phyloP scores from a whole-genome alignment of 2,888 invertebrate genomes.

The Eretmocerus hayati region DNA sequence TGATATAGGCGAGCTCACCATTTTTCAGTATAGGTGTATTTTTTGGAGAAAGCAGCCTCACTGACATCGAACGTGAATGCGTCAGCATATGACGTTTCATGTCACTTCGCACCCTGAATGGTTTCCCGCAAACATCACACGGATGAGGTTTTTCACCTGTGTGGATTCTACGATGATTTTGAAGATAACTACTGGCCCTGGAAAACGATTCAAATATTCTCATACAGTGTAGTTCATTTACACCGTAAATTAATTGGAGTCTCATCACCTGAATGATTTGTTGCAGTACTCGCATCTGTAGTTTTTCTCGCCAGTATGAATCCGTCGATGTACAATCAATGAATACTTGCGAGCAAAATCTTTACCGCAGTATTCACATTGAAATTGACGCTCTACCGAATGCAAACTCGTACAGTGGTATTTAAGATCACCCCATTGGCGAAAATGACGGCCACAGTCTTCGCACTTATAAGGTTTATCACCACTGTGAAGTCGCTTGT shows the following conservation, averaged over 20 bases:
- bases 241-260: too few relatives aligned
- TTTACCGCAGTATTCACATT: constrained; percentile 84
- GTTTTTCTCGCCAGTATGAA: constrained; percentile 81
- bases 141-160: constrained; percentile 77
- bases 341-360: constrained; percentile 85
- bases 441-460: constrained; percentile 69
- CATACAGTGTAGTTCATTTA: too few relatives aligned
- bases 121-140: constrained; percentile 70
- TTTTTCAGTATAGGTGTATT: constrained; percentile 28
- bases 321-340: constrained; percentile 73
- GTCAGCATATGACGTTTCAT: constrained; percentile 73
- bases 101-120: constrained; percentile 76
- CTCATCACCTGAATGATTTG: constrained; percentile 74
- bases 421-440: constrained; percentile 84
- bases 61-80: constrained; percentile 57
- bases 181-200: constrained; percentile 78
- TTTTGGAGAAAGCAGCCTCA: constrained; percentile 31
- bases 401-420: constrained; percentile 80
- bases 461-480: constrained; percentile 79
- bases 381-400: constrained; percentile 72
- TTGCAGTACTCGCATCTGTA: constrained; percentile 79
- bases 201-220: too few relatives aligned
- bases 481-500: constrained; percentile 74
- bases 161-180: constrained; percentile 77
- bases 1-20: too few relatives aligned